Evolutionary conservation across 2,113 vertebrate genomes (phyloP), one percentile per base, ranked within the genome.

Genomic region (Fulica atra): DNA sequence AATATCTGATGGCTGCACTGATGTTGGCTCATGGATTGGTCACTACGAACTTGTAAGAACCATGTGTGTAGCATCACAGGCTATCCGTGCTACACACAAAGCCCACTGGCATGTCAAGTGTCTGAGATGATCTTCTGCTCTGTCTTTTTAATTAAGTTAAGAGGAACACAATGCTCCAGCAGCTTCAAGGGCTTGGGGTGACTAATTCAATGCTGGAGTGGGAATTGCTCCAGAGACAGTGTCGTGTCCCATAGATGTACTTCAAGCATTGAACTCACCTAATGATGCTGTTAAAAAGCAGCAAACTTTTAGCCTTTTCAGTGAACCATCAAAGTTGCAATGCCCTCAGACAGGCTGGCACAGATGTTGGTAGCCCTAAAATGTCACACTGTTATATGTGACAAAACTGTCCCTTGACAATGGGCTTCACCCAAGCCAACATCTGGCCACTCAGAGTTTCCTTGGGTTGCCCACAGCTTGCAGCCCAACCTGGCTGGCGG

Each of bases 21-120:
- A 5, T 3, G 1, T 7, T 0, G 0, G 13, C 51, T 38, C 19
- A 5, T 17, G 23, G 13, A 40, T 78, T 2, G 2, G 24, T 31
- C 2, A 1, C 36, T n/a, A 2, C 10, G 40, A 69, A 7, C 23
- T 63, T 3, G 0, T 38, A 29, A 61, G 87, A 63, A 16, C 11
- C 20, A 2, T 3, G 9, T 7, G 28, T 36, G 33, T 10, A 40
- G 66, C 4, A 42, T 50, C 15, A 6, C 51, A 50, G 73, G 16
- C 24, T 42, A 7, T 0, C 0, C 9, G 74, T 46, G 31, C 50
- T 24, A 20, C 64, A 44, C 26, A 25, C 42, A 33, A 53, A 31
- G 31, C 33, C 4, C 61, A 7, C 2, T 3, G 51, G 29, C 5
- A 9, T 40, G 11, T 25, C 21, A 44, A 3, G 9, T 1, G 0